Conservation (phyloP, 2,797 vertebrate genomes). For the Bovichtus variegatus region DNA sequence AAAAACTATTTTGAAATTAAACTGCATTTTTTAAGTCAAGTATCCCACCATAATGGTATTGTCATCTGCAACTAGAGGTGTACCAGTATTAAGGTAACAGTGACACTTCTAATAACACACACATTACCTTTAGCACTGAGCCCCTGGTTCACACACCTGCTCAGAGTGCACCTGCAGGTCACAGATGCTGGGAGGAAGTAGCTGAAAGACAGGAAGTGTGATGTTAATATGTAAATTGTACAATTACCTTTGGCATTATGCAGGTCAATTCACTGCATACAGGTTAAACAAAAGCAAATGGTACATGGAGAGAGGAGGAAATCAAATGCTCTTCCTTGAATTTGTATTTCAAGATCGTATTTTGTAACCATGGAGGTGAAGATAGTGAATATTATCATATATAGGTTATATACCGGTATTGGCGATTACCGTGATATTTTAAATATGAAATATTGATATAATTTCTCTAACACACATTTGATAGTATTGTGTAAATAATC, state of each 20-base stretch:
- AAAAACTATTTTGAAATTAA: not conserved
- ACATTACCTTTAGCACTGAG: conserved; percentile 6
- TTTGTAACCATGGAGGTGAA: not conserved
- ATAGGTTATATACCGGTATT: no score
- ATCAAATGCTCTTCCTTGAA: not conserved
- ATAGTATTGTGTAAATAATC: no score
- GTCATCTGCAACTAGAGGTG: not conserved
- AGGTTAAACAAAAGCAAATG: not conserved
- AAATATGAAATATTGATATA: no score
- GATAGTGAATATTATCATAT: not conserved
- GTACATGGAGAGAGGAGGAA: not conserved
- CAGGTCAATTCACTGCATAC: not conserved
- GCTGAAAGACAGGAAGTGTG: conserved; percentile 1
- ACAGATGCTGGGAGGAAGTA: not conserved
- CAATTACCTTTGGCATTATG: not conserved
- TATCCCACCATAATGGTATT: not conserved
- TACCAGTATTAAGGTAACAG: not conserved
- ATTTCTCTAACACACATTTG: no score
- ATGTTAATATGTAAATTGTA: not conserved
- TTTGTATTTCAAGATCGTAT: not conserved
- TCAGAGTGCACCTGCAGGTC: conserved; percentile 8
- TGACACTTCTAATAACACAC: no score
- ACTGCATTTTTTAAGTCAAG: conserved; percentile 5
- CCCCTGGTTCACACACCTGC: not conserved
- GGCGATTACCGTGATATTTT: no score